Base-by-base conservation (phyloP, 2,113 vertebrate genomes). In the Hucho hucho region DNA sequence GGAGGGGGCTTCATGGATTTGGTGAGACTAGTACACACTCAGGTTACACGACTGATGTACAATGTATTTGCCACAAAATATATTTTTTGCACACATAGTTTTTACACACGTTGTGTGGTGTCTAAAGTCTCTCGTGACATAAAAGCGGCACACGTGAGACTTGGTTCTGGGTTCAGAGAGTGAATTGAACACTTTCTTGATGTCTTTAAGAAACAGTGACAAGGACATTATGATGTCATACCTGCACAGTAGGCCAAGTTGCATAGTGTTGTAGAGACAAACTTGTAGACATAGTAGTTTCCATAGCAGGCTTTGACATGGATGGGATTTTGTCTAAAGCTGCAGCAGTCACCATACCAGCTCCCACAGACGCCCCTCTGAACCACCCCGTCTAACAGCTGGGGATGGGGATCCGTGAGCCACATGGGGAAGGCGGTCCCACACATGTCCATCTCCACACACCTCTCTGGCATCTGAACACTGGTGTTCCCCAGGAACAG, bases 221-320 rank as follows among this genome's bases (percentile, higher is more conserved):
- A 1, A 47, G 7, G 1, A 46, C 7, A 47, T 47, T 32, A 4
- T 1, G 4, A 1, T 32, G 26, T 1, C 43, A 14, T 49, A 49
- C 47, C 47, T 49, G 86, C 58, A 75, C 89, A 91, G 81, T 90
- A 91, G 49, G 79, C 88, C 9, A 64, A 2, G 0, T 0, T 0
- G 28, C 83, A 90, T 3, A 0, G 0, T 0, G 0, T 0, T 20
- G 87, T 72, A 2, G 0, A 3, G 13, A 59, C 32, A 14, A 49
- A 49, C 13, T 49, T 14, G 47, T 49, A 49, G 12, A 49, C 47
- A 49, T 49, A 65, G 59, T 69, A 90, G 65, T 74, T 49, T 74
- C 74, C 75, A 58, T 65, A 59, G 78, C 89, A 91, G 56, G 64
- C 80, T 61, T 90, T 91, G 6, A 90, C 79, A 7, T 85, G 71